Conservation (phyloP, 30 jellyfish, hydroid and myxozoan genomes). For the Cassiopea xamachana region DNA sequence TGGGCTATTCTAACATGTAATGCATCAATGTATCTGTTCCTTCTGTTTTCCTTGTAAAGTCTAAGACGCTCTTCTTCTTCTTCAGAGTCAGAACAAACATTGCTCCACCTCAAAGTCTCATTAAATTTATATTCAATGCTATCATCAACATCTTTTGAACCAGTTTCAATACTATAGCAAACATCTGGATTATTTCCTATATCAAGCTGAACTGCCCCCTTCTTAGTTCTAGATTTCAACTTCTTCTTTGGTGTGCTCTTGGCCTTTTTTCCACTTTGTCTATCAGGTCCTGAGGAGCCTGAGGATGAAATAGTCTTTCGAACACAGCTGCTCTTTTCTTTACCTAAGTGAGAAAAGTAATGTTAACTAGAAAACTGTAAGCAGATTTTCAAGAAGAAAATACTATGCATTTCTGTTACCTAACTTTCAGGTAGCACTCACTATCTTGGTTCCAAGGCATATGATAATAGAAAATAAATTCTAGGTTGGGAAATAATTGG, state of each 20-base stretch:
- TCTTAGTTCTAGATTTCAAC: constrained; percentile 20
- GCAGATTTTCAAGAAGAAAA: neutral
- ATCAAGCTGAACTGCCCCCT: neutral
- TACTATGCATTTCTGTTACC: neutral
- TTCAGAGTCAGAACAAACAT: constrained; percentile 66
- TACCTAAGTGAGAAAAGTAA: neutral
- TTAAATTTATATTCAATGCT: neutral
- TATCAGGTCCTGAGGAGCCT: neutral
- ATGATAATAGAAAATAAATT: too few species aligned
- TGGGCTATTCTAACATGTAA: constrained; percentile 41
- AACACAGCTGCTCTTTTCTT: neutral
- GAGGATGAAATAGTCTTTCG: neutral
- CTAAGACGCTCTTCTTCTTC: constrained; percentile 60
- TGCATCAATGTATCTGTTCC: constrained; percentile 61
- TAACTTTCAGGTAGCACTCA: too few species aligned
- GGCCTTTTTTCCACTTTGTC: neutral
- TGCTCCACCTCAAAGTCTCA: constrained; percentile 61
- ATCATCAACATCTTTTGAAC: constrained; percentile 2
- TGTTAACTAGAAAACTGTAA: neutral
- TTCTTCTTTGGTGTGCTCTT: constrained; percentile 8
- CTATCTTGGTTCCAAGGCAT: too few species aligned
- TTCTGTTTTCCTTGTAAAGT: constrained; percentile 45
- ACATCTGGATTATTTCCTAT: neutral
- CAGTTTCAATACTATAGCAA: neutral
- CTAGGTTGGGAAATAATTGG: too few species aligned